Percentiles rank a stretch among this genome's conserved stretches.
These are phyloP conservation scores for Diuraphis noxia DNA, from an alignment of 1,140 invertebrate species.

Conservation along the genomic window DNA sequence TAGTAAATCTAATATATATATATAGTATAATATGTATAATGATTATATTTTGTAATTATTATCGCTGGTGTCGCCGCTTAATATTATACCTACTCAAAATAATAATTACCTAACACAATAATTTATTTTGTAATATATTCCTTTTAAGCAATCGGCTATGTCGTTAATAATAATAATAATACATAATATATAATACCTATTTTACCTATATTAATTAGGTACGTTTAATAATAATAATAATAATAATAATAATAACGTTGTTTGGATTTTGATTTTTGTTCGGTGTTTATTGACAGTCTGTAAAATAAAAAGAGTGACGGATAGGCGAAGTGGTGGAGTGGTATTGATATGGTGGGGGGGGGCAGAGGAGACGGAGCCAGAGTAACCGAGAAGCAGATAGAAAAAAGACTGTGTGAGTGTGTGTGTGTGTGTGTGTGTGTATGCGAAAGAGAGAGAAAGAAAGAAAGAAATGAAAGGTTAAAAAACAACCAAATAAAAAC, in stretches of 20 bases:
- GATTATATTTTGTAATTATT: background rate
- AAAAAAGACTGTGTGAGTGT: background rate
- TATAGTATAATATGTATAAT: conserved; percentile 9
- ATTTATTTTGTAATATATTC: conserved; percentile 8
- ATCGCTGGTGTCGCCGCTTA: conserved; percentile 25
- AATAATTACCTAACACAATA: conserved; percentile 31
- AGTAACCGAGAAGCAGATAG: background rate
- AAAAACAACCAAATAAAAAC: conserved; percentile 35
- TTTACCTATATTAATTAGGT: conserved; percentile 24
- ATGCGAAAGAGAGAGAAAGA: background rate
- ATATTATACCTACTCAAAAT: background rate
- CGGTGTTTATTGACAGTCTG: background rate
- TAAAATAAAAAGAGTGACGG: background rate
- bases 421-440: background rate
- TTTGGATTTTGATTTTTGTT: conserved; percentile 16
- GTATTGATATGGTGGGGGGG: no score
- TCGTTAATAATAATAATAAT: conserved; percentile 29
- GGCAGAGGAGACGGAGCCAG: background rate
- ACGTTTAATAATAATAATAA: conserved; percentile 27
- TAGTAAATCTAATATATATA: conserved; percentile 22
- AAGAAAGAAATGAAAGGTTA: no score
- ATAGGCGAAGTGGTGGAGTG: background rate
- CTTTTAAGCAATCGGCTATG: background rate
- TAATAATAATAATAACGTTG: conserved; percentile 48
- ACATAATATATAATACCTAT: background rate